Evolutionary conservation across 2,888 invertebrate genomes (phyloP).

Genomic region (Lasioglossum malachurum): DNA sequence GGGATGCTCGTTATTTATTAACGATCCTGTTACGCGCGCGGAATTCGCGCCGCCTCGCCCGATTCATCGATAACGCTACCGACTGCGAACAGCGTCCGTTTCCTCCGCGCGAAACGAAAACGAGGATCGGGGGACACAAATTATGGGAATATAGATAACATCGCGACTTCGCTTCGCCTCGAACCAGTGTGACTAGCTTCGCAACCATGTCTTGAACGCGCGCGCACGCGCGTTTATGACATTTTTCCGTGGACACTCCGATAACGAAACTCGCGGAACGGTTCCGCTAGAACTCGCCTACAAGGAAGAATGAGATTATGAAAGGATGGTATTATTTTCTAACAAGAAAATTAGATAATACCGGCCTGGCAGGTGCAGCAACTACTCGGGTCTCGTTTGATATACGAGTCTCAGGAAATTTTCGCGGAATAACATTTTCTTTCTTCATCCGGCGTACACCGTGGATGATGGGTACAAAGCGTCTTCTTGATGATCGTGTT

Average conservation of each 20-base stretch:
- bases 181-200: constrained; percentile 32
- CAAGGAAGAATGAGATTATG: background rate
- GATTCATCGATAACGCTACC: constrained; percentile 49
- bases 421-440: background rate
- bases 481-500: background rate
- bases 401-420: background rate
- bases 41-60: constrained; percentile 7
- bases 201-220: constrained; percentile 12
- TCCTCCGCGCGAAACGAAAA: constrained; percentile 16
- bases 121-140: constrained; percentile 26
- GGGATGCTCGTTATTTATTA: constrained; percentile 44
- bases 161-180: constrained; percentile 14
- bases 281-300: background rate
- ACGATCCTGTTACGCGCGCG: constrained; percentile 28
- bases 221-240: constrained; percentile 30
- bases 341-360: constrained; percentile 4
- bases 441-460: background rate
- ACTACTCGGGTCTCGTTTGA: background rate
- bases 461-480: background rate
- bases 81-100: constrained; percentile 30
- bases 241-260: constrained; percentile 8
- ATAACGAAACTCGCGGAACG: background rate
- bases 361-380: background rate
- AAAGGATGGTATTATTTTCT: constrained; percentile 1
- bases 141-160: constrained; percentile 45